phyloP scores from a whole-genome alignment of 2,113 vertebrate species.

The human region GRCh38 chr2:45495001-45495500 shows the following conservation, averaged over 20 bases:
- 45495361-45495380: neutral
- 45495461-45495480: neutral
- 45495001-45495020: neutral
- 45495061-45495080: neutral
- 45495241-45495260: neutral
- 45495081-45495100: neutral
- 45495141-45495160: neutral
- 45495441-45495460: neutral
- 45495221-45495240: neutral
- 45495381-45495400: neutral
- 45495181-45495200: neutral
- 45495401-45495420: neutral
- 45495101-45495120: neutral
- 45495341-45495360: neutral
- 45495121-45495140: neutral
- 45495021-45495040: neutral
- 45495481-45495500: neutral
- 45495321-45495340: constrained; percentile 8
- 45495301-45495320: neutral
- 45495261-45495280: neutral
- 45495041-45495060: neutral
- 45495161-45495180: neutral
- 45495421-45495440: neutral
- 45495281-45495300: neutral
- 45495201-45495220: neutral